Evolutionary conservation across 1,140 invertebrate genomes (phyloP), one percentile per base, ranked within the genome.

Genomic region (Oppia nitens): DNA sequence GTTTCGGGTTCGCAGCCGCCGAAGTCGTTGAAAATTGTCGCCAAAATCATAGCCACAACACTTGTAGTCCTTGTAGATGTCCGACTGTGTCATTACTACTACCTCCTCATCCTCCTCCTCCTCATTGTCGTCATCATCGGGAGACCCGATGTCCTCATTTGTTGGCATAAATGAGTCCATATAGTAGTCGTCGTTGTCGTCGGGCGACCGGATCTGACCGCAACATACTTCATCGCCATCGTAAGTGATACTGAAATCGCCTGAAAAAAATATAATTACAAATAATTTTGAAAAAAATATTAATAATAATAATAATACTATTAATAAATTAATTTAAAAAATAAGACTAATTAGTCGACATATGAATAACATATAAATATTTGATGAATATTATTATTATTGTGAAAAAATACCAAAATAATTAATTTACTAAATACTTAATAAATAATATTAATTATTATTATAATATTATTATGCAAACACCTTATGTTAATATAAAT

Each of bases 11-110:
- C 25, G 47, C n/a, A n/a, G n/a, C n/a, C n/a, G n/a, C n/a, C n/a
- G n/a, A n/a, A 40, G 21, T 28, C 25, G 24, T 52, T 48, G 62
- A 47, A 55, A 63, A 50, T 50, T 63, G 53, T 85, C 86, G 6
- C 75, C 74, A 70, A 97, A 98, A 68, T 96, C 88, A 69, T 98
- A 98, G 4, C 93, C 94, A 61, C 92, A 76, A 0, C 97, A 76
- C 60, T 87, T 73, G 12, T 98, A 74, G 70, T 95, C 91, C 69
- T 95, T 95, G 75, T 98, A 98, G n/a, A 94, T 75, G 67, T 98
- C 93, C 23, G 76, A 73, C 17, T 74, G 74, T 4, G 72, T 76
- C n/a, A 97, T 73, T 23, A 79, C 74, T n/a, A n/a, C n/a, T n/a
- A n/a, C n/a, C n/a, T n/a, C n/a, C n/a, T n/a, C n/a, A n/a, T n/a